Evolutionary conservation across 2,797 vertebrate genomes (phyloP), one percentile per base, ranked within the genome.

Genomic region (Tapera naevia): DNA sequence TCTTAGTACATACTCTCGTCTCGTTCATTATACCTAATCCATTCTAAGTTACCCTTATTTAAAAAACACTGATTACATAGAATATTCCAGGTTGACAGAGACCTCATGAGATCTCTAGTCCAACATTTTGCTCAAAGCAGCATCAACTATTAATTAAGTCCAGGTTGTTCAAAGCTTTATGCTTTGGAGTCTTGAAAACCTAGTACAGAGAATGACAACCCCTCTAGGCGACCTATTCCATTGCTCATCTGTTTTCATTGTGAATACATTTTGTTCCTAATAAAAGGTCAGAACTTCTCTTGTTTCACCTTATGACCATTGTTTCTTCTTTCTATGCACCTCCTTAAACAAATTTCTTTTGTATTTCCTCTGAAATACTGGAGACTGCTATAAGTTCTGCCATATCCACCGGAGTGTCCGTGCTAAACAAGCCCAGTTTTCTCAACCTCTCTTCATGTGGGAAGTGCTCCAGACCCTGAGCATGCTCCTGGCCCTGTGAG

Each of bases 371-470:
- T 80, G n/a, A 62, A 22, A 6, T 57, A 35, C 16, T 70, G 30
- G 39, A 54, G 16, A 17, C 23, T 80, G 15, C 9, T 43, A 3
- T n/a, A 9, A 53, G 33, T 53, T 65, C 45, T 84, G 28, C 2
- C 19, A 37, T 12, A 35, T 25, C 25, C 0, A 0, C 7, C 13
- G 53, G 62, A 37, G 18, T 23, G 9, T 18, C 22, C 9, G 12
- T 17, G 17, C 3, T 64, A 19, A 64, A 41, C 4, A 58, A 69
- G 18, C 7, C 8, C 13, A n/a, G 15, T 56, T 81, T 81, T 76
- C 35, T 82, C 43, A 50, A 9, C 13, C 9, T 70, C 2, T 41
- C 48, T 22, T 69, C 16, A 69, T 35, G 23, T n/a, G 27, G 64
- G 27, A 35, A 32, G 10, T 66, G 33, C 27, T 84, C 11, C 7